These are phyloP conservation scores for Palloptera scutellata DNA, from an alignment of 2,888 invertebrate species.

Conservation along the genomic window DNA sequence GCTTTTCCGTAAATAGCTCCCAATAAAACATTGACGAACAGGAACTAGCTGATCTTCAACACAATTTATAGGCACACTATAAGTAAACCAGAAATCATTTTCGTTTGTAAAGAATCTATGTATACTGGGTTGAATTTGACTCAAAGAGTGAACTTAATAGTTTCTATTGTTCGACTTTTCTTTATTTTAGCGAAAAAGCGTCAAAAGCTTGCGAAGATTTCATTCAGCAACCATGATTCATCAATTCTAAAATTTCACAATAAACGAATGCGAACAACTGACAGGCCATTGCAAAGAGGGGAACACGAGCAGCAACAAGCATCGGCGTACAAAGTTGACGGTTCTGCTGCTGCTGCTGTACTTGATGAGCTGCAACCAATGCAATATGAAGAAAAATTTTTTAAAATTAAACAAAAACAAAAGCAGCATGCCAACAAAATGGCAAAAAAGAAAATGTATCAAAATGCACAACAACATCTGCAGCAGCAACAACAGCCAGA, in stretches of 20 bases:
- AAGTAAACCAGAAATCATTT: no score
- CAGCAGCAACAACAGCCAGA: slow-evolving; percentile 29
- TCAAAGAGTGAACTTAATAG: no score
- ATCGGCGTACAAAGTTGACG: slow-evolving; percentile 20
- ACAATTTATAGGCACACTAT: no score
- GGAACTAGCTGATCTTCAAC: no score
- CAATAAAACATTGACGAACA: no score
- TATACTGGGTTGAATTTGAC: no score
- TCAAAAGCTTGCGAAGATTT: no score
- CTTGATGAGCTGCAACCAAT: slow-evolving; percentile 6
- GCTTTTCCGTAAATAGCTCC: no score
- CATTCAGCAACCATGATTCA: slow-evolving; percentile 5
- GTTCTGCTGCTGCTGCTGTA: slow-evolving; percentile 16
- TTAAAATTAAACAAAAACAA: slow-evolving; percentile 17
- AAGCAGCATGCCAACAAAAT: slow-evolving; percentile 33
- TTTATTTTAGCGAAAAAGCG: no score
- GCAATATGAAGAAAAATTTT: slow-evolving; percentile 3
- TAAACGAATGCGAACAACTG: slow-evolving; percentile 11
- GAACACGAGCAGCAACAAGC: slow-evolving; percentile 32
- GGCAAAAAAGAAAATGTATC: slow-evolving; percentile 34
- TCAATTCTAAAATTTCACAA: slow-evolving; percentile 1
- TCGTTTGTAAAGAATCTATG: no score
- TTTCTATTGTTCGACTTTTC: no score
- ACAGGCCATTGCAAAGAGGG: slow-evolving; percentile 12
- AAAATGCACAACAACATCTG: slow-evolving; percentile 28